Percentiles rank a stretch among this genome's conserved stretches.
These are phyloP conservation scores for Ectropis grisescens DNA, from an alignment of 1,140 invertebrate genomes.

Conservation along the genomic window DNA sequence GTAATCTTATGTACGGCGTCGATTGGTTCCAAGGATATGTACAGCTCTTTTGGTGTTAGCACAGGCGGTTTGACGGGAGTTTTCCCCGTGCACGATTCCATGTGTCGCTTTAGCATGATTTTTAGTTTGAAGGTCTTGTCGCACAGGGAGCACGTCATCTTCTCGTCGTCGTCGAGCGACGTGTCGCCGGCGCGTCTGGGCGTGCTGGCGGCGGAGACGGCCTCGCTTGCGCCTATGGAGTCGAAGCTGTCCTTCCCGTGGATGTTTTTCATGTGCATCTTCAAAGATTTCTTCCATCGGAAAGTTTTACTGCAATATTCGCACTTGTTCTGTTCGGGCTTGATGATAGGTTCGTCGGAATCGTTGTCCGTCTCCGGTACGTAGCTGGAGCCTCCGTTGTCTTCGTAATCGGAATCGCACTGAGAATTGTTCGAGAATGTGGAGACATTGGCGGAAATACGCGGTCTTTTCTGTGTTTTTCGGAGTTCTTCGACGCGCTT, in stretches of 20 bases:
- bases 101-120: constrained; percentile 44
- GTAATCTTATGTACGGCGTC: constrained; percentile 12
- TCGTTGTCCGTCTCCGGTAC: constrained; percentile 44
- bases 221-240: constrained; percentile 1
- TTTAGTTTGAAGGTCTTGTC: constrained; percentile 58
- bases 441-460: constrained; percentile 12
- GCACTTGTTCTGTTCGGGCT: constrained; percentile 29
- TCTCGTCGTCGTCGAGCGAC: constrained; percentile 33
- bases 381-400: constrained; percentile 32
- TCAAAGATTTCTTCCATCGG: constrained; percentile 19
- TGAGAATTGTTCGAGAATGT: not conserved
- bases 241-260: constrained; percentile 34
- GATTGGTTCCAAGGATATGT: constrained; percentile 40
- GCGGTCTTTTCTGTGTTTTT: constrained; percentile 25
- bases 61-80: constrained; percentile 3
- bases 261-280: constrained; percentile 18
- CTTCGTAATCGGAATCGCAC: constrained; percentile 48
- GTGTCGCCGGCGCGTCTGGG: constrained; percentile 19
- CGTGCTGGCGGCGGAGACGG: constrained; percentile 11
- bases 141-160: constrained; percentile 48
- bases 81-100: constrained; percentile 23
- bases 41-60: constrained; percentile 26
- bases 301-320: constrained; percentile 43
- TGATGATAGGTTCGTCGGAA: constrained; percentile 37
- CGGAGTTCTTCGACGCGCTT: constrained; percentile 43